A percentile compares a stretch with the other conserved stretches of the same genome.
These are phyloP conservation scores for Eristalis arbustorum DNA, from an alignment of 2,888 invertebrate species.

Conservation along the genomic window DNA sequence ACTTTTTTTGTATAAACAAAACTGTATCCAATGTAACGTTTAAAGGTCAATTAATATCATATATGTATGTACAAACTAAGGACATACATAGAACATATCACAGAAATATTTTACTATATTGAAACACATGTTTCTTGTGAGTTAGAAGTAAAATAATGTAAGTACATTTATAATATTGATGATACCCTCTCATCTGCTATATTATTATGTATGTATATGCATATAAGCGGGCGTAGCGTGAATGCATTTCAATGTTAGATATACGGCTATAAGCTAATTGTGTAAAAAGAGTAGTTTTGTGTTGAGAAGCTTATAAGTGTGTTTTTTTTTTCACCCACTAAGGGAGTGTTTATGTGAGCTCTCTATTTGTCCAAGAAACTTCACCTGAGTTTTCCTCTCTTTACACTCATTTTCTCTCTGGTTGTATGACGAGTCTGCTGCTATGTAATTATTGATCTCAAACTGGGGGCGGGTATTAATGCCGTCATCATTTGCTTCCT, in stretches of 20 bases:
- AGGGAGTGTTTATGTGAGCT: background rate
- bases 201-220: too few species aligned
- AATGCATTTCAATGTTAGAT: background rate
- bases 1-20: too few species aligned
- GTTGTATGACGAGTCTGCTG: slow-evolving; percentile 22
- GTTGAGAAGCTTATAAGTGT: background rate
- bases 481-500: slow-evolving; percentile 39
- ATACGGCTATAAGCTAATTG: background rate
- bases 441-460: slow-evolving; percentile 45
- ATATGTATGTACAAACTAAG: too few species aligned
- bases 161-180: too few species aligned
- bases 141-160: too few species aligned
- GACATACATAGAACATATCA: too few species aligned
- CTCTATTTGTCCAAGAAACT: background rate
- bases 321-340: background rate
- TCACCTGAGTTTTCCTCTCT: slow-evolving; percentile 43
- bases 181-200: too few species aligned
- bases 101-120: too few species aligned
- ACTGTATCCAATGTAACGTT: too few species aligned
- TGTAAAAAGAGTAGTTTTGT: background rate
- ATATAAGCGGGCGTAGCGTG: too few species aligned
- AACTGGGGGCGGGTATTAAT: slow-evolving; percentile 51
- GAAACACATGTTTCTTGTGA: too few species aligned
- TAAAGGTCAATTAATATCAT: too few species aligned
- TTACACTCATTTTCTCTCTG: slow-evolving; percentile 38